Conservation (phyloP, 2,113 vertebrate genomes). For the Leiothrix lutea region DNA sequence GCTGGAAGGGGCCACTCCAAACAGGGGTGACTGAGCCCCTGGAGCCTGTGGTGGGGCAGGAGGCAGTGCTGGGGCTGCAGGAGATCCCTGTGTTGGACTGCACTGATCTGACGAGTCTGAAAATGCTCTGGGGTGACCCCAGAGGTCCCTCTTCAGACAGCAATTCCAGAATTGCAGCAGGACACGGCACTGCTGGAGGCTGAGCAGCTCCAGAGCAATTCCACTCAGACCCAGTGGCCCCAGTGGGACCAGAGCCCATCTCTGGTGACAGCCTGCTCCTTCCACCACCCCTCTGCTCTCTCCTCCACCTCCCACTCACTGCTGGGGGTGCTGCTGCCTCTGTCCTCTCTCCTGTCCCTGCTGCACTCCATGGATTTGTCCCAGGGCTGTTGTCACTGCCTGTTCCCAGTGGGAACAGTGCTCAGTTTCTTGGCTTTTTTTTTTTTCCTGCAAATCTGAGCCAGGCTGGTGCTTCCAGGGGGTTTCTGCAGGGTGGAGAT, state of each 20-base stretch:
- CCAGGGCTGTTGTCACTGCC: neutral
- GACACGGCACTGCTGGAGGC: neutral
- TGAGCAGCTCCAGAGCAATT: neutral
- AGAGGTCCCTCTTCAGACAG: neutral
- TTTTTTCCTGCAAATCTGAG: accelerated
- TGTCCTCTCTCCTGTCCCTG: neutral
- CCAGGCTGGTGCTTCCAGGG: neutral
- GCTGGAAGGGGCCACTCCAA: neutral
- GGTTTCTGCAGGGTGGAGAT: neutral
- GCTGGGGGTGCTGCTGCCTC: neutral
- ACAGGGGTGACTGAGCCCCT: accelerated
- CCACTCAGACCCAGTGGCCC: neutral
- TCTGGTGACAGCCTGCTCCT: neutral
- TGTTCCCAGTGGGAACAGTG: neutral
- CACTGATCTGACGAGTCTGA: neutral
- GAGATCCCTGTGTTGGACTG: neutral
- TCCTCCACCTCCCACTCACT: neutral
- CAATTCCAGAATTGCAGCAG: neutral
- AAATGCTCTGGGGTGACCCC: neutral
- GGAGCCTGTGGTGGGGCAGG: neutral
- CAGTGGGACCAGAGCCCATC: neutral
- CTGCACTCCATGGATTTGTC: neutral
- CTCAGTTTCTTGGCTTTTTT: neutral
- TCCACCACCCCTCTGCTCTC: neutral
- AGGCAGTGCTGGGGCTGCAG: neutral